Evolutionary conservation across 2,113 vertebrate species (phyloP), one percentile per base, ranked within the genome.

Genomic region (Sturnus vulgaris): DNA sequence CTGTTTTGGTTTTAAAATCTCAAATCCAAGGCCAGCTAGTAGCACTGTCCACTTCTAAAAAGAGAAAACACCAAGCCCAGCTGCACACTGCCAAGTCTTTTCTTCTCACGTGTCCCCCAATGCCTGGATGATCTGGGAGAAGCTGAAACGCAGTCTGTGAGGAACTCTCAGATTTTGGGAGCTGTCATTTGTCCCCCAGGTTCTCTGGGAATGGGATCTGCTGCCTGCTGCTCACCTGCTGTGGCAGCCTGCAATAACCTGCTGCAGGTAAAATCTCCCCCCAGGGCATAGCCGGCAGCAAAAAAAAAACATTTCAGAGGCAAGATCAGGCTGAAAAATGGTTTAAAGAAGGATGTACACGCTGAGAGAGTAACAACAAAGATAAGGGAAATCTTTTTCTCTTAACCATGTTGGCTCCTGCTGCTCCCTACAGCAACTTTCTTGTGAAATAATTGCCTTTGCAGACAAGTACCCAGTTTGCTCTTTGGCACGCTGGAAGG

Each of bases 371-470:
- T 17, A 12, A 25, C 5, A 9, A 35, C 71, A 47, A 28, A 84
- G 64, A 89, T 86, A 96, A 86, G 85, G n/a, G 39, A 77, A 92
- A 33, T 78, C 22, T 73, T 81, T 81, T 75, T 79, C 42, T 57
- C 31, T 92, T 90, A 93, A 95, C 90, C 47, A 19, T 23, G 70
- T 55, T 81, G 86, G 80, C 83, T 96, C 91, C 93, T 94, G 82
- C 79, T 91, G 84, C 88, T 96, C 92, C 96, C 93, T 94, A 83
- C 86, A 96, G 93, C 91, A 91, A 92, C 64, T 96, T 93, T 86
- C 88, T 95, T 96, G 94, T 88, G 92, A 94, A 93, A 97, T 91
- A 96, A 96, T 80, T 95, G 88, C 91, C 92, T 96, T 94, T 95
- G 95, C 93, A 97, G 96, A 92, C 79, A 94, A 96, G 95, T 69